A percentile compares a stretch with the other conserved stretches of the same genome.
These are phyloP conservation scores for Lasioglossum baleicum DNA, from an alignment of 1,140 invertebrate species.

Conservation along the genomic window DNA sequence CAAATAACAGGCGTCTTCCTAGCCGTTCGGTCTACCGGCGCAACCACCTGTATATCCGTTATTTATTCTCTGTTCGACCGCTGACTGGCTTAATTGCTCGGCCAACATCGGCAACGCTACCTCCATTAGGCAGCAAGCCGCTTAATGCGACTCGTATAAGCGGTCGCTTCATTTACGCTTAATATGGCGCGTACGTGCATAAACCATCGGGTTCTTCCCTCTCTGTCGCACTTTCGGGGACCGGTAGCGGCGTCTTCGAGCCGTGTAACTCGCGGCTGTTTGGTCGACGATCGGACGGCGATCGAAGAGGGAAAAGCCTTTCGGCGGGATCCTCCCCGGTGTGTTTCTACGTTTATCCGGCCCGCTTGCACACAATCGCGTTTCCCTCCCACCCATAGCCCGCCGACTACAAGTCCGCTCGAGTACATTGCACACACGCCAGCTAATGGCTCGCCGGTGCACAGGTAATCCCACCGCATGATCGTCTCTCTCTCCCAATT, in stretches of 20 bases:
- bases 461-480: slow-evolving; percentile 64
- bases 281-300: slow-evolving; percentile 21
- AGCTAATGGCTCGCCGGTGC: slow-evolving; percentile 63
- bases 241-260: slow-evolving; percentile 32
- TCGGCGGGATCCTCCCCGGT: slow-evolving; percentile 17
- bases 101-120: slow-evolving; percentile 67
- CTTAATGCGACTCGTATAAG: slow-evolving; percentile 44
- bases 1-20: slow-evolving; percentile 22
- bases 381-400: slow-evolving; percentile 40
- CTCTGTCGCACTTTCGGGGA: slow-evolving; percentile 5
- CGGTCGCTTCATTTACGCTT: slow-evolving; percentile 53
- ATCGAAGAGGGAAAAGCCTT: slow-evolving; percentile 27
- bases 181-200: slow-evolving; percentile 51
- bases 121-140: slow-evolving; percentile 65
- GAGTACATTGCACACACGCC: slow-evolving; percentile 67
- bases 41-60: slow-evolving; percentile 67
- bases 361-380: slow-evolving; percentile 42
- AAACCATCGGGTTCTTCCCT: slow-evolving; percentile 22
- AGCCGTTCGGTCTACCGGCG: slow-evolving; percentile 22
- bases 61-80: slow-evolving; percentile 68
- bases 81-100: slow-evolving; percentile 66
- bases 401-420: slow-evolving; percentile 60
- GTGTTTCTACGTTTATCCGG: slow-evolving; percentile 20
- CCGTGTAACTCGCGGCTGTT: slow-evolving; percentile 47
- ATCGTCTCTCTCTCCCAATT: slow-evolving; percentile 44